Evolutionary conservation across 2,797 vertebrate genomes (phyloP).

Genomic region (Pipistrellus kuhlii): DNA sequence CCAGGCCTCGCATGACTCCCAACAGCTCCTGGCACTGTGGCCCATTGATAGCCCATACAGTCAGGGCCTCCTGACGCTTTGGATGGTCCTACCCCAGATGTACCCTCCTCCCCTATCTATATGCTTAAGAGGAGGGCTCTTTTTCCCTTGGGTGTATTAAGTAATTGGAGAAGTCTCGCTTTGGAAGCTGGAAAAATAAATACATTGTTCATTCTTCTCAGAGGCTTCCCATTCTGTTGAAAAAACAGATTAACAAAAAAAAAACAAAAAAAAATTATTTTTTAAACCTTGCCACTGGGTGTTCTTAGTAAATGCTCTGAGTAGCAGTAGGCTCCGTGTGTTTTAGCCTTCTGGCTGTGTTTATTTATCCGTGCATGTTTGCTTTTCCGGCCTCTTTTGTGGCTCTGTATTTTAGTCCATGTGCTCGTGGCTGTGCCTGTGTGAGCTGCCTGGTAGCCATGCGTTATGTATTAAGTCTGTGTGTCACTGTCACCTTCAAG

Average conservation of each 20-base stretch:
- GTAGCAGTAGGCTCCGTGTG: constrained; percentile 72
- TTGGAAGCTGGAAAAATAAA: constrained; percentile 72
- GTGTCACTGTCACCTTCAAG: constrained; percentile 95
- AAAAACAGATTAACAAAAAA: constrained; percentile 70
- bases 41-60: background rate
- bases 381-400: constrained; percentile 78
- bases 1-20: background rate
- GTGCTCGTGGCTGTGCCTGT: constrained; percentile 88
- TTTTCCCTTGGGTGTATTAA: background rate
- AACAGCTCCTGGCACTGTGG: constrained; percentile 8
- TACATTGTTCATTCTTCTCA: constrained; percentile 11
- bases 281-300: constrained; percentile 57
- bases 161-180: constrained; percentile 58
- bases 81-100: background rate
- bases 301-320: constrained; percentile 71
- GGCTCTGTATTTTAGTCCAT: constrained; percentile 86
- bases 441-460: constrained; percentile 79
- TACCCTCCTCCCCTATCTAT: background rate
- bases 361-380: constrained; percentile 87
- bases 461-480: constrained; percentile 90
- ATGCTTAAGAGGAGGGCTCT: background rate
- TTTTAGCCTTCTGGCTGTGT: constrained; percentile 83
- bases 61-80: background rate
- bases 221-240: constrained; percentile 63
- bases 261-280: background rate